Conservation (phyloP, 2,797 vertebrate genomes). For the Centropyge bicolor region DNA sequence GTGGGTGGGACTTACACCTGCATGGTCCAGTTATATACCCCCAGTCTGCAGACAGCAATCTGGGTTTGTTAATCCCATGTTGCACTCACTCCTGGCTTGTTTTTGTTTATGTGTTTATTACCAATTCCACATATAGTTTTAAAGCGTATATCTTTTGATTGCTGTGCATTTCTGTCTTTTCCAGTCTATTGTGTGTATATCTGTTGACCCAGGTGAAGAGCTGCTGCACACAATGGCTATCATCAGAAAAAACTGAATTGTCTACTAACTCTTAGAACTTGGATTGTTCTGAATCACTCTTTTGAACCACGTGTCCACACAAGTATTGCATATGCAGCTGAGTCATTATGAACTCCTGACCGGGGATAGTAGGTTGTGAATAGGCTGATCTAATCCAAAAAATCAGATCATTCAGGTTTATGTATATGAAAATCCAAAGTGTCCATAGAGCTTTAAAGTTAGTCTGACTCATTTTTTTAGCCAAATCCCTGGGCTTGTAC, state of each 20-base stretch:
- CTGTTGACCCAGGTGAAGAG: background rate
- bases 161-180: background rate
- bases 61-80: too few relatives aligned
- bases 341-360: background rate
- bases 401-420: background rate
- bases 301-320: background rate
- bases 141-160: too few relatives aligned
- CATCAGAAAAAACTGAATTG: background rate
- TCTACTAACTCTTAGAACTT: background rate
- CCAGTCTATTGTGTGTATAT: background rate
- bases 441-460: constrained; percentile 19
- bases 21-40: too few relatives aligned
- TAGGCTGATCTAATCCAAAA: background rate
- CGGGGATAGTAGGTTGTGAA: background rate
- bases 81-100: background rate
- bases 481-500: constrained; percentile 13
- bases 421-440: constrained; percentile 17
- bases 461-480: constrained; percentile 7
- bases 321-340: background rate
- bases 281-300: background rate
- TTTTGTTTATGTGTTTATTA: background rate
- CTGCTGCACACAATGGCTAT: background rate
- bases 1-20: too few relatives aligned
- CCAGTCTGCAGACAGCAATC: too few relatives aligned
- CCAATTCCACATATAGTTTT: background rate